These are phyloP conservation scores for Drosophila subobscura DNA, from an alignment of 1,140 invertebrate genomes.

Conservation along the genomic window DNA sequence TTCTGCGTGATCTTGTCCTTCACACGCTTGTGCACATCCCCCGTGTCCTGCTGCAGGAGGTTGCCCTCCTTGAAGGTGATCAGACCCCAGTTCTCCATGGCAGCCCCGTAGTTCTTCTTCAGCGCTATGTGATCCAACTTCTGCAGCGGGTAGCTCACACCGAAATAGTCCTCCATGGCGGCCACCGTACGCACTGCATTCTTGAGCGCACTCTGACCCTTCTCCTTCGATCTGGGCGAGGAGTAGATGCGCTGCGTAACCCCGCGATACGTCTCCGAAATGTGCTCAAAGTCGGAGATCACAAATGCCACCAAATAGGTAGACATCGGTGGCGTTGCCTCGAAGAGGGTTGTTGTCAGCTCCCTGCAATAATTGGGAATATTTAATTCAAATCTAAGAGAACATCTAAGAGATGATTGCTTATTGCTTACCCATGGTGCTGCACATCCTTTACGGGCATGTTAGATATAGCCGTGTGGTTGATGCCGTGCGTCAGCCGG, in stretches of 20 bases:
- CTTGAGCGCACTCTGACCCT: slow-evolving; percentile 85
- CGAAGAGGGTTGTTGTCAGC: slow-evolving; percentile 83
- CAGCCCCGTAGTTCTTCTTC: slow-evolving; percentile 90
- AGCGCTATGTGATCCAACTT: slow-evolving; percentile 90
- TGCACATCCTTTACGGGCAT: slow-evolving; percentile 83
- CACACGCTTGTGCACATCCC: slow-evolving; percentile 28
- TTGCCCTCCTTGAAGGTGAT: slow-evolving; percentile 87
- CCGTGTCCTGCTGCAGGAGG: slow-evolving; percentile 23
- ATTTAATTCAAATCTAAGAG: not conserved
- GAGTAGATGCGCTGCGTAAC: slow-evolving; percentile 87
- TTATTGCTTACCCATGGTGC: slow-evolving; percentile 44
- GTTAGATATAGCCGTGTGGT: slow-evolving; percentile 86
- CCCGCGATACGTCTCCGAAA: slow-evolving; percentile 60
- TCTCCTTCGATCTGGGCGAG: slow-evolving; percentile 85
- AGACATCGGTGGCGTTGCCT: slow-evolving; percentile 87
- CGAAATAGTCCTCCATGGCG: slow-evolving; percentile 84
- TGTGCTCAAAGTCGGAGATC: slow-evolving; percentile 87
- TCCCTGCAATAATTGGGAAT: slow-evolving; percentile 21
- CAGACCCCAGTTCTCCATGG: slow-evolving; percentile 95
- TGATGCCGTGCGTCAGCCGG: slow-evolving; percentile 85
- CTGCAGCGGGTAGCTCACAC: slow-evolving; percentile 84
- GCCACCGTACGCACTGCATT: slow-evolving; percentile 85
- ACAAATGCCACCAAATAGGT: slow-evolving; percentile 91
- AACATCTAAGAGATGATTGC: too few species aligned
- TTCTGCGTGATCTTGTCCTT: slow-evolving; percentile 81